Evolutionary conservation across 2,113 vertebrate species (phyloP).

Genomic region (Myotis yumanensis): DNA sequence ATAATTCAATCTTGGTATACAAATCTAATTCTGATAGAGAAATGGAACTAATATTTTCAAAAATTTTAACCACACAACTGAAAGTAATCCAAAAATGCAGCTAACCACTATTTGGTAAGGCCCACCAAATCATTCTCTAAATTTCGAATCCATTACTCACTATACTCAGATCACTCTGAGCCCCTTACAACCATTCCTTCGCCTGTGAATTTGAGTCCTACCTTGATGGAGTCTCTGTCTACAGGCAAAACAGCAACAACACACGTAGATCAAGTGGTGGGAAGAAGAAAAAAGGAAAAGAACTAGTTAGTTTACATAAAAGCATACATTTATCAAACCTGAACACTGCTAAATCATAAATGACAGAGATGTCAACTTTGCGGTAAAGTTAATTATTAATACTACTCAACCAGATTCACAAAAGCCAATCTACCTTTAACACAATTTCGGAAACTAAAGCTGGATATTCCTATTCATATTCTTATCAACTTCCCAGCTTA

Average conservation of each 20-base stretch:
- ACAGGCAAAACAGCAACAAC: slow-evolving; percentile 72
- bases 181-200: neutral
- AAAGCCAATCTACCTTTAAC: slow-evolving; percentile 69
- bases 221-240: slow-evolving; percentile 94
- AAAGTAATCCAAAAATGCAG: slow-evolving; percentile 22
- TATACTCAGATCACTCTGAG: neutral
- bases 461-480: slow-evolving; percentile 16
- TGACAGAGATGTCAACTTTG: slow-evolving; percentile 78
- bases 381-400: slow-evolving; percentile 80
- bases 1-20: neutral
- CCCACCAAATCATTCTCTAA: slow-evolving; percentile 35
- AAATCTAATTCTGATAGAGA: slow-evolving; percentile 49
- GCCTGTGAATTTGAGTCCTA: slow-evolving; percentile 79
- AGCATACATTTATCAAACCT: slow-evolving; percentile 72
- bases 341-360: slow-evolving; percentile 76
- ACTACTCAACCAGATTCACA: slow-evolving; percentile 65
- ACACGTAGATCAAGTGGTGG: neutral
- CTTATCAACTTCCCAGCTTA: slow-evolving; percentile 56
- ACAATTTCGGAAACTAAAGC: slow-evolving; percentile 59
- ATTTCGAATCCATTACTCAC: neutral
- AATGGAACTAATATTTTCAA: slow-evolving; percentile 20
- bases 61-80: neutral
- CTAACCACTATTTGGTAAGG: slow-evolving; percentile 1
- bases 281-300: slow-evolving; percentile 69
- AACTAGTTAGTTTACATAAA: slow-evolving; percentile 81